Evolutionary conservation across 2,888 invertebrate species (phyloP).

Genomic region (Teinopalpus imperialis): DNA sequence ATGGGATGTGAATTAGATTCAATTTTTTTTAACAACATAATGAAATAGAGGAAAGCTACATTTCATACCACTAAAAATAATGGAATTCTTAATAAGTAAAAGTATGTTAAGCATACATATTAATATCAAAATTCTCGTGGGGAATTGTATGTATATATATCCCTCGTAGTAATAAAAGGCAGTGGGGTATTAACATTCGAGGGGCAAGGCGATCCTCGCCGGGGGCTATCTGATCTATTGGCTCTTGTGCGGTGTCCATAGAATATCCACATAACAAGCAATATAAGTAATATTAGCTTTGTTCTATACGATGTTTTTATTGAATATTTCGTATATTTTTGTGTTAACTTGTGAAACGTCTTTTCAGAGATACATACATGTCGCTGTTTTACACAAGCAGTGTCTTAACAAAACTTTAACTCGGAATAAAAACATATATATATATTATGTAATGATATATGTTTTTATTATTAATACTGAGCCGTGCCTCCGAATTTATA

Average conservation of each 20-base stretch:
- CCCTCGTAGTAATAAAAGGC: conserved; percentile 56
- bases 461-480: no score
- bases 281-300: conserved; percentile 22
- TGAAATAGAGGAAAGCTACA: no score
- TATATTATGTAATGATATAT: no score
- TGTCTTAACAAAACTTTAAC: no score
- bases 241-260: conserved; percentile 37
- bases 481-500: no score
- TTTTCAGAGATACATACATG: no score
- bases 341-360: neutral
- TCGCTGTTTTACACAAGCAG: no score
- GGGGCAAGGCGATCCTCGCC: conserved; percentile 55
- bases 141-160: conserved; percentile 16
- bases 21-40: no score
- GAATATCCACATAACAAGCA: conserved; percentile 19
- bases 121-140: conserved; percentile 17
- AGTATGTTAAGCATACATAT: conserved; percentile 3
- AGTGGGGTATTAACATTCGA: conserved; percentile 65
- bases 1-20: no score
- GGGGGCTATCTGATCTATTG: conserved; percentile 52
- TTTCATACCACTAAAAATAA: no score
- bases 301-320: neutral
- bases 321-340: neutral
- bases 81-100: no score
- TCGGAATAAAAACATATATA: no score